phyloP scores from a whole-genome alignment of 2,888 invertebrate species.

The Drosophila merina region DNA sequence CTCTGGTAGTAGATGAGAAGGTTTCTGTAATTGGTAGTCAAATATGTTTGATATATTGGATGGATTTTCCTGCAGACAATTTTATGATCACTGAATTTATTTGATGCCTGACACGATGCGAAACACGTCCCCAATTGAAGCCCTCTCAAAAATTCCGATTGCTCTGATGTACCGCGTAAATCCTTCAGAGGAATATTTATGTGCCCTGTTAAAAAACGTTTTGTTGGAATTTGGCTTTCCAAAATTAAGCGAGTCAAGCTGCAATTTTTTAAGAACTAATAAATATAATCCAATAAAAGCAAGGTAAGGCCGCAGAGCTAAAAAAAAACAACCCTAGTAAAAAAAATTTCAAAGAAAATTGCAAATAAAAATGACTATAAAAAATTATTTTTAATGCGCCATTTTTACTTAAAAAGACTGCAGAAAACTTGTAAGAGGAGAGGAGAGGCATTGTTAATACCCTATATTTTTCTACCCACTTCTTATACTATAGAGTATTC shows the following conservation, averaged over 20 bases:
- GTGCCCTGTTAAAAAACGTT: conserved; percentile 71
- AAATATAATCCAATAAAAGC: conserved; percentile 63
- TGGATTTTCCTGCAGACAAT: conserved; percentile 74
- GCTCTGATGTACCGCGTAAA: conserved; percentile 62
- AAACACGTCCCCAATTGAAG: conserved; percentile 30
- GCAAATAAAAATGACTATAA: conserved; percentile 72
- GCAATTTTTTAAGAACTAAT: conserved; percentile 56
- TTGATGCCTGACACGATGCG: conserved; percentile 69
- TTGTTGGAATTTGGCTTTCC: conserved; percentile 51
- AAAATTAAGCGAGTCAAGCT: conserved; percentile 67
- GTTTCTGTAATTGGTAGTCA: conserved; percentile 69
- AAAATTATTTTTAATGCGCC: conserved; percentile 75
- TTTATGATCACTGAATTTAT: conserved; percentile 76
- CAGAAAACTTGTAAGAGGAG: not conserved
- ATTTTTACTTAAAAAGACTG: conserved; percentile 68
- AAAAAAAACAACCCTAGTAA: conserved; percentile 41
- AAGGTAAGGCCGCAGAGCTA: conserved; percentile 29
- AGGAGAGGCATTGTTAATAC: conserved; percentile 25
- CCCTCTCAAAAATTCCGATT: conserved; percentile 52
- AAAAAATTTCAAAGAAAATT: conserved; percentile 48
- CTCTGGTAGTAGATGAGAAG: conserved; percentile 42
- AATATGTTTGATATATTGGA: conserved; percentile 79
- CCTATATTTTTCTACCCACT: not conserved
- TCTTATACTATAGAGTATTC: not conserved
- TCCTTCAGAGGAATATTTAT: conserved; percentile 65